phyloP scores from a whole-genome alignment of 2,113 vertebrate genomes.

The Aldabrachelys gigantea region DNA sequence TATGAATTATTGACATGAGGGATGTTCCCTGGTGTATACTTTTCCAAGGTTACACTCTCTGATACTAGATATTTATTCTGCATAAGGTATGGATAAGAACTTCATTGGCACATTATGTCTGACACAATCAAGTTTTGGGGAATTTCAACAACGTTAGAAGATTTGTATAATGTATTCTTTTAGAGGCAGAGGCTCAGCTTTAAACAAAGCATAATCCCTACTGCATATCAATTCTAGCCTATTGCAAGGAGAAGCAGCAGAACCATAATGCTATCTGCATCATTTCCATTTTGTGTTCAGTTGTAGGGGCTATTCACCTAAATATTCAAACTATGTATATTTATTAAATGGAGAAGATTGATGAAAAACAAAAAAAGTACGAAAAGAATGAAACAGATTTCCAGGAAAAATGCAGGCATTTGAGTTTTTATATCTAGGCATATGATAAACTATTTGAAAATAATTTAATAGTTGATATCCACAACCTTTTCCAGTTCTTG shows the following conservation, averaged over 20 bases:
- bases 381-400: conserved; percentile 63
- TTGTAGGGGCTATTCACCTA: conserved; percentile 43
- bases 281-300: conserved; percentile 69
- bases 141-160: conserved; percentile 75
- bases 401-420: conserved; percentile 60
- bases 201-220: conserved; percentile 80
- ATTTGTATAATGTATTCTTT: conserved; percentile 82
- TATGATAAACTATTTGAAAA: conserved; percentile 59
- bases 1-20: conserved; percentile 70
- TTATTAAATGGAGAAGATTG: conserved; percentile 63
- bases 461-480: conserved; percentile 66
- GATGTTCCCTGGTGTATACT: conserved; percentile 52
- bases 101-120: conserved; percentile 77
- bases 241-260: conserved; percentile 54
- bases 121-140: conserved; percentile 77
- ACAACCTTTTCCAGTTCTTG: neutral
- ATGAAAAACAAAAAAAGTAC: conserved; percentile 39
- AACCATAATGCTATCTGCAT: conserved; percentile 59
- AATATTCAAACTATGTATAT: conserved; percentile 45
- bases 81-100: conserved; percentile 71
- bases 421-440: conserved; percentile 55
- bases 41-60: conserved; percentile 68
- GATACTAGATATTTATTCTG: conserved; percentile 72
- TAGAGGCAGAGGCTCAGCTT: conserved; percentile 74
- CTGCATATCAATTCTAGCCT: conserved; percentile 79